Evolutionary conservation across 2,113 vertebrate species (phyloP).

Genomic region (Anolis sagrei): DNA sequence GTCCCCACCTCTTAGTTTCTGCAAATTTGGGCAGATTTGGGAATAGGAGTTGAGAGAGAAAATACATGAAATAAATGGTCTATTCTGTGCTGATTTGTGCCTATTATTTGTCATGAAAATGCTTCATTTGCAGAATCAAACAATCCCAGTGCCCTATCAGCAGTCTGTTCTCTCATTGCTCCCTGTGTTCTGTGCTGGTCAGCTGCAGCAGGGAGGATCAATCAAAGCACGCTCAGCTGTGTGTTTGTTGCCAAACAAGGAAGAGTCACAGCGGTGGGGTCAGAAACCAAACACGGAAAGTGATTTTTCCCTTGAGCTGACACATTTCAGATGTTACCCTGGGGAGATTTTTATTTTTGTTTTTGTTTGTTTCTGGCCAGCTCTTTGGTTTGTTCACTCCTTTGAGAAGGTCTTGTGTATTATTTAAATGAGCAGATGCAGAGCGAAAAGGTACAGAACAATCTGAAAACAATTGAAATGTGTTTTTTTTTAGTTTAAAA

Average conservation of each 20-base stretch:
- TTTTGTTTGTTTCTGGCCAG: not conserved
- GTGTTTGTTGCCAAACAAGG: conserved; percentile 23
- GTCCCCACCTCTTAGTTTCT: not conserved
- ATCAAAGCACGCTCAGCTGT: not conserved
- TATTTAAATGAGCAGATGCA: not conserved
- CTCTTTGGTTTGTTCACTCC: not conserved
- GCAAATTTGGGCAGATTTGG: not conserved
- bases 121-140: not conserved
- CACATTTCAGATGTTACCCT: not conserved
- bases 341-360: not conserved
- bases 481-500: not conserved
- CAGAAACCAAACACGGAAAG: not conserved
- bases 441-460: not conserved
- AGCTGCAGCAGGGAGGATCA: conserved; percentile 3
- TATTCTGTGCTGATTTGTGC: not conserved
- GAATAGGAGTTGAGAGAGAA: no score
- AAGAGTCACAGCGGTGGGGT: not conserved
- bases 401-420: not conserved
- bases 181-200: conserved; percentile 9
- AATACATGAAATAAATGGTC: not conserved
- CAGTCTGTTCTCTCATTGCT: not conserved
- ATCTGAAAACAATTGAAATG: not conserved
- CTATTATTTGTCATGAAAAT: not conserved
- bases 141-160: not conserved
- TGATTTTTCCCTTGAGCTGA: not conserved